Evolutionary conservation across 2,797 vertebrate species (phyloP).

Genomic region (Premnoplex brunnescens): DNA sequence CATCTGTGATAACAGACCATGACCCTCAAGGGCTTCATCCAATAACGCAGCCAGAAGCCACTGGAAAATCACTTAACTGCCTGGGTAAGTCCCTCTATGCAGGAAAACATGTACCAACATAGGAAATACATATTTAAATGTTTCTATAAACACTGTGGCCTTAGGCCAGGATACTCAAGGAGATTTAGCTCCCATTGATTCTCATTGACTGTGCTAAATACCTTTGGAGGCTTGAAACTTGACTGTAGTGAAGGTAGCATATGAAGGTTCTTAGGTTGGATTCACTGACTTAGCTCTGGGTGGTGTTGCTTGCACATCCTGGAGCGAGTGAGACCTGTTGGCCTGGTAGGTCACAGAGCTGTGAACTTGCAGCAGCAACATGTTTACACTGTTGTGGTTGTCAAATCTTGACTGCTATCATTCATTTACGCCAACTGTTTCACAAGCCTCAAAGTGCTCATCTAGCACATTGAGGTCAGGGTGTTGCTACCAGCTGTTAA

Average conservation of each 20-base stretch:
- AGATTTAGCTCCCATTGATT: background rate
- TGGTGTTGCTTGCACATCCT: background rate
- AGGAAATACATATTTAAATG: background rate
- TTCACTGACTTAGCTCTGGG: background rate
- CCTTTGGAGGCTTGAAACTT: background rate
- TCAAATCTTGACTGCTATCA: background rate
- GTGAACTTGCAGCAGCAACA: background rate
- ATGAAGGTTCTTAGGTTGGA: background rate
- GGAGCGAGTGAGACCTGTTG: background rate
- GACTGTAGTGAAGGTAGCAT: background rate
- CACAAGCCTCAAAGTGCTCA: background rate
- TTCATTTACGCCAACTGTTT: background rate
- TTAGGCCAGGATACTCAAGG: background rate
- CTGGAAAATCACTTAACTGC: background rate
- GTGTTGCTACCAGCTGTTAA: background rate
- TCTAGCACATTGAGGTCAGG: background rate
- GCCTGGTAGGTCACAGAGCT: background rate
- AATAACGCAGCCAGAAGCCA: background rate
- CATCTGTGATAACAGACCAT: rapidly evolving
- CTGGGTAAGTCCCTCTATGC: background rate
- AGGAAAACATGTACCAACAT: background rate
- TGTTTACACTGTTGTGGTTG: background rate
- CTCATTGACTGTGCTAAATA: background rate
- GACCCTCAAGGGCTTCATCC: background rate
- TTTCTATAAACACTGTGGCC: background rate